phyloP scores from a whole-genome alignment of 2,888 invertebrate species.

The Adineta ricciae region DNA sequence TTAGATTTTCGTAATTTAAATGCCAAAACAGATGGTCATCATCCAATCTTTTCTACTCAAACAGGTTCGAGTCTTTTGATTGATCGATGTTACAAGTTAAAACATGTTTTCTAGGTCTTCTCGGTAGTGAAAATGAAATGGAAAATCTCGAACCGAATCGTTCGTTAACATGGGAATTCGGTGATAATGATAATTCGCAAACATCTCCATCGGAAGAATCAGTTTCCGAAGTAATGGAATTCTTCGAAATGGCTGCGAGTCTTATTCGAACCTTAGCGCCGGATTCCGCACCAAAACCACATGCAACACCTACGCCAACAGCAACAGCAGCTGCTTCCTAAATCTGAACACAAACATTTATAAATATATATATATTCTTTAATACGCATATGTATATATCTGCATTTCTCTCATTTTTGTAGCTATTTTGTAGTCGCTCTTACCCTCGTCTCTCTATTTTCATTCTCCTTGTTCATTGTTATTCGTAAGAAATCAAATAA shows the following conservation, averaged over 20 bases:
- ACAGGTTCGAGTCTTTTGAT: not conserved
- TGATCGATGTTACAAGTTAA: too few relatives aligned
- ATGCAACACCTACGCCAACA: not conserved
- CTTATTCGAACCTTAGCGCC: slow-evolving; percentile 88
- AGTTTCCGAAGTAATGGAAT: slow-evolving; percentile 93
- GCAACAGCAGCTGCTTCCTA: too few relatives aligned
- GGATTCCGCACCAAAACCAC: not conserved
- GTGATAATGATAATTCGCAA: not conserved
- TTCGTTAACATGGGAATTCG: not conserved
- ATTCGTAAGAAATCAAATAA: not conserved
- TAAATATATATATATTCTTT: not conserved
- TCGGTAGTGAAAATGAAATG: slow-evolving; percentile 36
- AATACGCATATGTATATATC: not conserved
- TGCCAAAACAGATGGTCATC: not conserved
- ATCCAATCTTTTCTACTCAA: not conserved
- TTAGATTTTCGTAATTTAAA: slow-evolving; percentile 83
- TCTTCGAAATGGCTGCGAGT: slow-evolving; percentile 99
- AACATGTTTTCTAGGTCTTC: slow-evolving; percentile 31
- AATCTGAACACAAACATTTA: not conserved
- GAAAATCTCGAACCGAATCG: not conserved
- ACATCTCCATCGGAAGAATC: slow-evolving; percentile 25
- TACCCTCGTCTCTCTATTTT: not conserved
- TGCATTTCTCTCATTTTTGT: not conserved
- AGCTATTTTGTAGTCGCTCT: not conserved
- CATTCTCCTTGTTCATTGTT: not conserved